phyloP scores from a whole-genome alignment of 2,888 invertebrate genomes.

The Psylliodes chrysocephalus region DNA sequence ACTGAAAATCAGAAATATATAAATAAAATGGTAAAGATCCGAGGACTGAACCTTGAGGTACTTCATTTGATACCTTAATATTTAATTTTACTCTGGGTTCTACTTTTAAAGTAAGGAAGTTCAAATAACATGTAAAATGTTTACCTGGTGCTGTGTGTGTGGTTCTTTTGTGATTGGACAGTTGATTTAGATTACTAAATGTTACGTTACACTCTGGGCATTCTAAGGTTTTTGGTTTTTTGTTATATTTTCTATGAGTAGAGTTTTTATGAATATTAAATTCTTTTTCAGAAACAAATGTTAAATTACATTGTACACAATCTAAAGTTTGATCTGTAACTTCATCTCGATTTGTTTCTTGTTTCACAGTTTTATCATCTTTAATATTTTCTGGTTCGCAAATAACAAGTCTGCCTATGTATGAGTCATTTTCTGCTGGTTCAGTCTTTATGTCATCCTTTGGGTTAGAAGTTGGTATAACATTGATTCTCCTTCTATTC shows the following conservation, averaged over 20 bases:
- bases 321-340: background rate
- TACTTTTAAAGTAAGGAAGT: no score
- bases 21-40: no score
- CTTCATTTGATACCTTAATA: no score
- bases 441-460: background rate
- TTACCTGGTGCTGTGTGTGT: constrained; percentile 48
- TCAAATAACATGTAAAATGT: background rate
- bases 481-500: constrained; percentile 11
- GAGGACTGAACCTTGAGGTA: no score
- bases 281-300: constrained; percentile 50
- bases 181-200: constrained; percentile 47
- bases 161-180: constrained; percentile 50
- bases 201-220: constrained; percentile 49
- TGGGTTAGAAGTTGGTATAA: background rate
- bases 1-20: no score
- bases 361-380: constrained; percentile 13
- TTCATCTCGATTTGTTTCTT: constrained; percentile 3
- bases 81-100: no score
- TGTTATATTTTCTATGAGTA: constrained; percentile 19
- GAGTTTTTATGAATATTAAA: constrained; percentile 21
- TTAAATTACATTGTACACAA: constrained; percentile 44
- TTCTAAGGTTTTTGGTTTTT: constrained; percentile 19
- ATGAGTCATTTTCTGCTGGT: background rate
- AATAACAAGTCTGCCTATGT: background rate
- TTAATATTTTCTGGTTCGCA: background rate